Percentiles rank a stretch among this genome's conserved stretches.
These are phyloP conservation scores for Drosophila repletoides DNA, from an alignment of 1,140 invertebrate species.

Conservation along the genomic window DNA sequence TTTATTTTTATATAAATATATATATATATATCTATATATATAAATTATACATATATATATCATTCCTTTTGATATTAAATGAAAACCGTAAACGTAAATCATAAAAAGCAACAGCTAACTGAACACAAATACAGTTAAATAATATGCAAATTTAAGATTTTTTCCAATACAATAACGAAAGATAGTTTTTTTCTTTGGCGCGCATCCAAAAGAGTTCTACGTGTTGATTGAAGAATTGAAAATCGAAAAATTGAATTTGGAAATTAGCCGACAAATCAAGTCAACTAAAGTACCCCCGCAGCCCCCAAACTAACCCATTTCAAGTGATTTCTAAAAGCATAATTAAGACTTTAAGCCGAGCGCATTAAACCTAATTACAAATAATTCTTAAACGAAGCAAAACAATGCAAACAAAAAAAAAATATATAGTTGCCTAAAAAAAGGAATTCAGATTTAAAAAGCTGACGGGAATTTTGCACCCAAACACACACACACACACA, in stretches of 20 bases:
- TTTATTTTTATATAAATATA: slow-evolving; percentile 69
- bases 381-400: slow-evolving; percentile 25
- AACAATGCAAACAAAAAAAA: slow-evolving; percentile 9
- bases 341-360: slow-evolving; percentile 59
- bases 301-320: too few species aligned
- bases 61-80: slow-evolving; percentile 82
- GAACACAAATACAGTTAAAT: slow-evolving; percentile 40
- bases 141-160: too few species aligned
- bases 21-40: slow-evolving; percentile 66
- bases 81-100: slow-evolving; percentile 36
- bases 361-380: slow-evolving; percentile 42
- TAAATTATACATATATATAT: slow-evolving; percentile 74
- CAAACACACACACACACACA: too few species aligned
- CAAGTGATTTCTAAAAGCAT: slow-evolving; percentile 62
- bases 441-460: too few species aligned
- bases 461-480: too few species aligned
- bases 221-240: slow-evolving; percentile 48
- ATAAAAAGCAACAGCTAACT: slow-evolving; percentile 34
- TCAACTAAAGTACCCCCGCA: slow-evolving; percentile 28
- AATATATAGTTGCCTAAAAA: background rate
- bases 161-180: slow-evolving; percentile 16
- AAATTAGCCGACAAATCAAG: slow-evolving; percentile 64
- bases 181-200: slow-evolving; percentile 29
- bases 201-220: slow-evolving; percentile 29
- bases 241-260: slow-evolving; percentile 10